These are phyloP conservation scores for Pogonophryne albipinna DNA, from an alignment of 2,797 vertebrate species.

Conservation along the genomic window DNA sequence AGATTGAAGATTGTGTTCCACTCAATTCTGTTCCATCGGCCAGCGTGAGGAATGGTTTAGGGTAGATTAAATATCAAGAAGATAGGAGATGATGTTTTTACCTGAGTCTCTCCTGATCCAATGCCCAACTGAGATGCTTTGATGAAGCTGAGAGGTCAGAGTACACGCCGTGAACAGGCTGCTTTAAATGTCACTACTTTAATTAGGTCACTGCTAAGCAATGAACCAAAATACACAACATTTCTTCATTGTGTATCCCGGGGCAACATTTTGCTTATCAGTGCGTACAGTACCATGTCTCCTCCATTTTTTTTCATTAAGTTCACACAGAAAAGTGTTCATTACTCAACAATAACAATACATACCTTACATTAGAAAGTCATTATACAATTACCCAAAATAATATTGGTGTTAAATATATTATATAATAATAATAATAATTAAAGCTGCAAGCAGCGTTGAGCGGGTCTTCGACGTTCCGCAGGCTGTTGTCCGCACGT, in stretches of 20 bases:
- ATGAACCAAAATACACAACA: not conserved
- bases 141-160: conserved; percentile 32
- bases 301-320: not conserved
- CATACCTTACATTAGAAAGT: not conserved
- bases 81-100: conserved; percentile 64
- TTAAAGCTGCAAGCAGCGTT: too few relatives aligned
- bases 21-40: conserved; percentile 26
- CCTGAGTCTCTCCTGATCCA: conserved; percentile 54
- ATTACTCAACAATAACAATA: not conserved
- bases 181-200: not conserved
- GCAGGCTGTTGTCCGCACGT: too few relatives aligned
- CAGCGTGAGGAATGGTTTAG: conserved; percentile 15
- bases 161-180: not conserved
- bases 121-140: conserved; percentile 32
- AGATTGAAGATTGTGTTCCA: conserved; percentile 46
- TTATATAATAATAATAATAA: too few relatives aligned
- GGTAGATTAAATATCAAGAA: conserved; percentile 64
- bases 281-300: not conserved
- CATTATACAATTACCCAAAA: not conserved
- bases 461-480: too few relatives aligned
- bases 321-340: not conserved
- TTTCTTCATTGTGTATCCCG: not conserved
- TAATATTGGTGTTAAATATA: not conserved
- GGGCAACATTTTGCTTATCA: too few relatives aligned
- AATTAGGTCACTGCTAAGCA: not conserved